These are phyloP conservation scores for Pherbina coryleti DNA, from an alignment of 2,888 invertebrate species.

Conservation along the genomic window DNA sequence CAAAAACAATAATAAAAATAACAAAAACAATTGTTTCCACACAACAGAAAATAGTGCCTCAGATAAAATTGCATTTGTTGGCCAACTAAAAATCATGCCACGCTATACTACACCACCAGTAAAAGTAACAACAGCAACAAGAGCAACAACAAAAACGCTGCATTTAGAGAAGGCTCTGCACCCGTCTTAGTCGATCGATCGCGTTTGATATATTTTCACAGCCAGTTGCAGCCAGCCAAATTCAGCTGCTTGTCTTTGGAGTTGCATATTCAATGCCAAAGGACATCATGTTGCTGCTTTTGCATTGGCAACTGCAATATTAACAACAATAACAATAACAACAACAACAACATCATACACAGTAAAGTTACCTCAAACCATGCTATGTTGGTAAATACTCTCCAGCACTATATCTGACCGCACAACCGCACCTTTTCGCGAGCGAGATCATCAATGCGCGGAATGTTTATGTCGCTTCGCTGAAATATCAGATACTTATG, in stretches of 20 bases:
- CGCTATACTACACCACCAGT: not conserved
- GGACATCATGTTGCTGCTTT: constrained; percentile 14
- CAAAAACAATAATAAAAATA: constrained; percentile 34
- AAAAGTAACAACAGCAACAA: constrained; percentile 42
- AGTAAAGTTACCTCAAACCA: not conserved
- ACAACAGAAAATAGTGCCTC: constrained; percentile 57
- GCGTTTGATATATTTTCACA: constrained; percentile 34
- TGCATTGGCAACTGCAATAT: not conserved
- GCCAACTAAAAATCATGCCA: not conserved
- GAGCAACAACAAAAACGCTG: constrained; percentile 21
- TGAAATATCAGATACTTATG: constrained; percentile 63
- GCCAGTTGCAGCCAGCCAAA: not conserved
- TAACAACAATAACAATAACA: not conserved
- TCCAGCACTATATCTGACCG: not conserved
- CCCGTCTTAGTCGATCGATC: constrained; percentile 30
- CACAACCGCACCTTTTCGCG: constrained; percentile 22
- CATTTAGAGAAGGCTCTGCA: constrained; percentile 9
- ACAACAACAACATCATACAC: not conserved
- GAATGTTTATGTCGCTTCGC: constrained; percentile 64
- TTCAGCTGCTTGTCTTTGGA: constrained; percentile 16
- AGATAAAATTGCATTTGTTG: constrained; percentile 51
- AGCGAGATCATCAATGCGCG: constrained; percentile 34
- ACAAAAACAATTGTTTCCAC: constrained; percentile 42
- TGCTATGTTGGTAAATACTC: not conserved
- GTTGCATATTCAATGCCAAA: constrained; percentile 25